Percentiles rank a stretch among this genome's conserved stretches.
Conservation (phyloP, 1,140 invertebrate genomes). For the Nautilus pompilius region DNA sequence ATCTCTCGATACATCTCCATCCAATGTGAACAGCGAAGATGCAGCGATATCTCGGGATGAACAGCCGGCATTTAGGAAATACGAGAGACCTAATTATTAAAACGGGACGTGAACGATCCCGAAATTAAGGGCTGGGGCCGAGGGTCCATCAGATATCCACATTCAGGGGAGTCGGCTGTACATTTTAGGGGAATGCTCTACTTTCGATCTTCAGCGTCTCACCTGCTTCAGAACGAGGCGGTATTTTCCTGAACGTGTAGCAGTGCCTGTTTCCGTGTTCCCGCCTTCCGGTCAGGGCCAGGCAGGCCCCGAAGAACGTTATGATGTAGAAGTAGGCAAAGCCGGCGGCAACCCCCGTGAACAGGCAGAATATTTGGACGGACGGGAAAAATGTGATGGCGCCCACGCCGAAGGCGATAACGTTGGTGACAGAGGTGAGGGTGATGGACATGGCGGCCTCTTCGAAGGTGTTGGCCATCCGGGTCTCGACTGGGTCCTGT, state of each 20-base stretch:
- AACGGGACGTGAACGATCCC: too few species aligned
- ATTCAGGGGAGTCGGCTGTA: too few species aligned
- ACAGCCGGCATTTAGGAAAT: too few species aligned
- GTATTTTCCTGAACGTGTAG: conserved; percentile 65
- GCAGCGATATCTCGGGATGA: too few species aligned
- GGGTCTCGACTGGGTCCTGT: conserved; percentile 72
- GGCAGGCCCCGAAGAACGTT: conserved; percentile 89
- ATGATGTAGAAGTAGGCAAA: conserved; percentile 93
- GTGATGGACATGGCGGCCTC: conserved; percentile 94
- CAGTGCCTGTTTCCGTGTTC: conserved; percentile 82
- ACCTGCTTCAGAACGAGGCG: too few species aligned
- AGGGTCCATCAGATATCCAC: too few species aligned
- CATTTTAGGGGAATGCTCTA: too few species aligned
- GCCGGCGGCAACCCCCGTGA: conserved; percentile 84
- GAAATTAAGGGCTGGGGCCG: too few species aligned
- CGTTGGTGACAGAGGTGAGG: conserved; percentile 91
- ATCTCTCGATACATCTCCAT: too few species aligned
- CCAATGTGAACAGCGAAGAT: too few species aligned
- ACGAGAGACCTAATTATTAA: too few species aligned
- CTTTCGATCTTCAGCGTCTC: too few species aligned
- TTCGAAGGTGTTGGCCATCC: conserved; percentile 81
- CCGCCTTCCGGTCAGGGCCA: conserved; percentile 83
- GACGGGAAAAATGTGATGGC: conserved; percentile 90
- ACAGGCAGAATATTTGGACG: conserved; percentile 93
- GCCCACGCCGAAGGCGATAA: conserved; percentile 91